Base-by-base conservation (phyloP, 2,797 vertebrate species). In the Schizothorax lantsangensis region DNA sequence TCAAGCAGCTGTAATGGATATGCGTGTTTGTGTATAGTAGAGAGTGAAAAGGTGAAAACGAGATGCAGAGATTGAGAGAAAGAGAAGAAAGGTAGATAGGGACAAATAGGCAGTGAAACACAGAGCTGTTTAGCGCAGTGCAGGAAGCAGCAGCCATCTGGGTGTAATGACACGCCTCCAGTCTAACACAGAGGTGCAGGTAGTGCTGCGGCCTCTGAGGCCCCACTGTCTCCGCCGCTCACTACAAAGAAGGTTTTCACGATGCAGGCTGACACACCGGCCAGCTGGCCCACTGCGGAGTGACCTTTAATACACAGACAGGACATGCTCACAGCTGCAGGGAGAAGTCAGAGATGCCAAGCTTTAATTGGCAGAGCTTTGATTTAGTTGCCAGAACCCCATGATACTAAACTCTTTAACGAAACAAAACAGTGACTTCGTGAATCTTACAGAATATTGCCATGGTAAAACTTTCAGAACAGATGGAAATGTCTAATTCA, bases 201-300 rank as follows among this genome's bases (percentile, higher is more conserved):
- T 88, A 89, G 52, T 38, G 84, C 59, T 72, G n/a, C 49, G 72
- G 82, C 85, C 62, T 83, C 83, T 87, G 81, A 88, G 64, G 80
- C 77, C 85, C 47, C 57, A 84, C 74, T 86, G 54, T 84, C 87
- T 84, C 82, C 49, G 59, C 4, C 23, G 72, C 75, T 83, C 79
- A 71, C 84, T 85, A 90, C 87, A 90, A 88, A 88, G 86, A 79
- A 45, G 75, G 87, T 85, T 90, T 90, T 90, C 87, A 90, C 40
- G 47, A 80, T 21, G 17, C 54, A 52, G 64, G 72, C 69, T 38
- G 79, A 72, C 68, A 72, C 86, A 83, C 30, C 59, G 79, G 81
- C 86, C 89, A 89, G 89, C 88, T 90, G 89, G 81, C 81, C 77
- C 57, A 84, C 84, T 68, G 71, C 84, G 71, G 82, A 86, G 77